Percentiles rank a stretch among this genome's conserved stretches.
Conservation (phyloP, 2,888 invertebrate species). For the Neuroscelio doddi region DNA sequence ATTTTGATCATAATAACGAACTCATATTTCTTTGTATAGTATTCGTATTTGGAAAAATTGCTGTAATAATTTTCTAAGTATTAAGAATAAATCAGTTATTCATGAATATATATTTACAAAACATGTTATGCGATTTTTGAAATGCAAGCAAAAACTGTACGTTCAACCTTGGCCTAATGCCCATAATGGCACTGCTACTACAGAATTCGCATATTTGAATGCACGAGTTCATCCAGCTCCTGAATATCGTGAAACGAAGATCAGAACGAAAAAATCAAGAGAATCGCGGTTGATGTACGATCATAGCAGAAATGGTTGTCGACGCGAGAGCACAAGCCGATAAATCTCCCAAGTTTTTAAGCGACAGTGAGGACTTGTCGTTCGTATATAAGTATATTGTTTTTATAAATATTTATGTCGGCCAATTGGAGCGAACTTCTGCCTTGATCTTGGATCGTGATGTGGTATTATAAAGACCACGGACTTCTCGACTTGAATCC, state of each 20-base stretch:
- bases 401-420: constrained; percentile 68
- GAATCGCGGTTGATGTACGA: constrained; percentile 60
- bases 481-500: constrained; percentile 38
- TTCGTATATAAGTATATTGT: constrained; percentile 66
- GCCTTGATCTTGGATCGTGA: constrained; percentile 37
- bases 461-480: constrained; percentile 40
- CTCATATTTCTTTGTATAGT: no score
- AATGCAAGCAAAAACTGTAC: neutral
- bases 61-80: no score
- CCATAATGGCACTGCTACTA: neutral
- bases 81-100: no score
- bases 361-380: constrained; percentile 60
- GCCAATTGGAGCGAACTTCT: constrained; percentile 59
- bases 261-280: constrained; percentile 7
- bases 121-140: no score
- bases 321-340: constrained; percentile 62
- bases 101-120: no score
- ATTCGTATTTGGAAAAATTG: no score
- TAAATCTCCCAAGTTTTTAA: constrained; percentile 65
- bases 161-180: constrained; percentile 4
- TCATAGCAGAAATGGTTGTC: constrained; percentile 66
- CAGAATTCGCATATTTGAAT: constrained; percentile 24
- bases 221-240: constrained; percentile 17
- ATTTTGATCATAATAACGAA: no score
- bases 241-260: constrained; percentile 17